Evolutionary conservation across 2,888 invertebrate genomes (phyloP), one percentile per base, ranked within the genome.

Genomic region (Antitype chi): DNA sequence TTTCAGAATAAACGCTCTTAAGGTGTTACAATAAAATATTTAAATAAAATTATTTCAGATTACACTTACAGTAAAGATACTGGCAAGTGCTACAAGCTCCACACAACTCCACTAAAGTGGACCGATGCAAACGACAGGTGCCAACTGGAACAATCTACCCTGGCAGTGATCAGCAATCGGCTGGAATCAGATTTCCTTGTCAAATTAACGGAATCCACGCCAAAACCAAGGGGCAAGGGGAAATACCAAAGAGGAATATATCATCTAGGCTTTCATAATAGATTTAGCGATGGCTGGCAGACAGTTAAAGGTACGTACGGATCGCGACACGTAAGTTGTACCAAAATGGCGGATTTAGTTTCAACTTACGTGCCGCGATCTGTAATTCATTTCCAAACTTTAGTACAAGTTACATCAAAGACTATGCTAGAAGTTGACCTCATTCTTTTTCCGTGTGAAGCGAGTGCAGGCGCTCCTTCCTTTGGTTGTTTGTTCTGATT

Each of bases 41-140:
- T 47, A 20, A 4, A 49, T 49, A 15, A 28, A 25, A 66, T 28
- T n/a, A 73, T 68, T 90, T 91, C 89, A 95, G 95, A 88, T 75
- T 95, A 95, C 85, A 81, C 81, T 68, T 93, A 87, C 80, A 89
- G 90, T 59, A 86, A 87, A 17, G 25, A 60, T 0, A 52, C 67
- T 9, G 92, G 92, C 3, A 92, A 90, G 81, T 95, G 95, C 81
- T 95, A 94, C 88, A 95, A 95, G 78, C 92, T 95, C 57, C 95
- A 96, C 75, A 76, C 91, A 20, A 88, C 82, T 2, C 93, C 94
- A 0, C 78, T 85, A 78, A 93, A 89, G 53, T 96, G 96, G 95
- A 87, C 88, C 0, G 94, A 94, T 0, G 95, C 96, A 0, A 90
- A 91, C 49, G 85, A 86, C 3, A 82, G 89, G 3, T 96, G 96